Evolutionary conservation across 2,113 vertebrate species (phyloP), one percentile per base, ranked within the genome.

Genomic region (Mesoclemmys tuberculata): DNA sequence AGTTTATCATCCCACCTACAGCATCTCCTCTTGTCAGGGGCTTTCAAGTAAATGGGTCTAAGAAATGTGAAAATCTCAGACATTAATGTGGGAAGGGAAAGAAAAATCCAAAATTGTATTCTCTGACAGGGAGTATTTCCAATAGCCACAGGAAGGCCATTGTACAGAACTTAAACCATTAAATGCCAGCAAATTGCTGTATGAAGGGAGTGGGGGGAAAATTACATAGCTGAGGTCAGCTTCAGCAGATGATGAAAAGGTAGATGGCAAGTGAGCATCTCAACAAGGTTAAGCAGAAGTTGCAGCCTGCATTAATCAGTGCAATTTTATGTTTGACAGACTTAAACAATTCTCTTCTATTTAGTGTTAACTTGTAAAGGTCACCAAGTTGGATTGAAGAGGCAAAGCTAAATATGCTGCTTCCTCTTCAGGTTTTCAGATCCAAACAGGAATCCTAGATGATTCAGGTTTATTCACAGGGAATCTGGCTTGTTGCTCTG

Each of bases 401-500:
- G 11, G 56, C 41, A 58, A 91, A 81, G 56, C 10, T 93, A 54
- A 41, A 26, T 82, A 41, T 0, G 0, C 85, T 82, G 27, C 6
- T 8, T 55, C 91, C 16, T 31, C 75, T 85, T 71, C 48, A 84
- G 64, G 74, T 49, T 46, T 86, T 95, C 13, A 61, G n/a, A 29
- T 54, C 81, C 81, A 0, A 79, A 90, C 64, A 31, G 93, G 16
- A 26, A 80, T 49, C 55, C 48, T 86, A 46, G 26, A 49, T 89
- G 83, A 90, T 71, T 93, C 61, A 49, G 0, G 0, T 80, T 94
- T 90, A 88, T 86, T 8, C 51, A 38, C 19, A 27, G 13, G 82
- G 77, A 92, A 90, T 64, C 54, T 85, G 88, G 85, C 94, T 94
- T 77, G 87, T 95, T 94, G 71, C 48, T 90, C 18, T 3, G 3